Conservation (phyloP, 2,888 invertebrate species). For the Ashinkailepas kermadecensis region DNA sequence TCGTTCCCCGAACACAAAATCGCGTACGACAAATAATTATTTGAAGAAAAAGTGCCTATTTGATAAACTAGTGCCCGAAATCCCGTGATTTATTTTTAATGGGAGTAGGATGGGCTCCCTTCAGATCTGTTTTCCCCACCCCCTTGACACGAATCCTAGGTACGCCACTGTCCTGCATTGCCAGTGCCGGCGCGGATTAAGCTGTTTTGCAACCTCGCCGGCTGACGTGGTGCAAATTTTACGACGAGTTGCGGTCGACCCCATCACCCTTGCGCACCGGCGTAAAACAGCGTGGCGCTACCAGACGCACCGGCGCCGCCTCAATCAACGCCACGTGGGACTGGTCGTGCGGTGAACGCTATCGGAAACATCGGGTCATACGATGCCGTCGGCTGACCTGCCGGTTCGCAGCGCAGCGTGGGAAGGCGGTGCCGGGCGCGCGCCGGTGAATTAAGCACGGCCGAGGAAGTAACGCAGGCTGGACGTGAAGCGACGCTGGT, state of each 20-base stretch:
- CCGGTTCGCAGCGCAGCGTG: background rate
- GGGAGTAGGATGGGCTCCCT: too few relatives aligned
- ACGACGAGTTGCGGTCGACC: background rate
- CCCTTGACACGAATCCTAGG: too few relatives aligned
- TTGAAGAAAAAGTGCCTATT: too few relatives aligned
- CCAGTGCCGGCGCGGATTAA: background rate
- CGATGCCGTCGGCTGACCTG: background rate
- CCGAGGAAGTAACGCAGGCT: too few relatives aligned
- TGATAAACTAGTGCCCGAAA: too few relatives aligned
- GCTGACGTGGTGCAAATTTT: constrained; percentile 4
- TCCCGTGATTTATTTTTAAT: too few relatives aligned
- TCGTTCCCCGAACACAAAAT: too few relatives aligned
- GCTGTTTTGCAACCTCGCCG: background rate
- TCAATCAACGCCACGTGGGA: background rate
- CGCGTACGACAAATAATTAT: too few relatives aligned
- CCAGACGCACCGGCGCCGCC: background rate
- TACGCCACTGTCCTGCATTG: background rate
- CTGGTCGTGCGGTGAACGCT: background rate
- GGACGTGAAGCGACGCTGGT: too few relatives aligned
- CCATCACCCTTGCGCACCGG: background rate
- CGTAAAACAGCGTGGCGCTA: constrained; percentile 12
- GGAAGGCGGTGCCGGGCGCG: background rate
- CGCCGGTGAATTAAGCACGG: background rate
- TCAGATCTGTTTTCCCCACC: too few relatives aligned
- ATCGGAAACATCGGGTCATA: background rate